Percentiles rank a stretch among this genome's conserved stretches.
Conservation (phyloP, 30 jellyfish, hydroid and myxozoan species). For the Aurelia aurita region DNA sequence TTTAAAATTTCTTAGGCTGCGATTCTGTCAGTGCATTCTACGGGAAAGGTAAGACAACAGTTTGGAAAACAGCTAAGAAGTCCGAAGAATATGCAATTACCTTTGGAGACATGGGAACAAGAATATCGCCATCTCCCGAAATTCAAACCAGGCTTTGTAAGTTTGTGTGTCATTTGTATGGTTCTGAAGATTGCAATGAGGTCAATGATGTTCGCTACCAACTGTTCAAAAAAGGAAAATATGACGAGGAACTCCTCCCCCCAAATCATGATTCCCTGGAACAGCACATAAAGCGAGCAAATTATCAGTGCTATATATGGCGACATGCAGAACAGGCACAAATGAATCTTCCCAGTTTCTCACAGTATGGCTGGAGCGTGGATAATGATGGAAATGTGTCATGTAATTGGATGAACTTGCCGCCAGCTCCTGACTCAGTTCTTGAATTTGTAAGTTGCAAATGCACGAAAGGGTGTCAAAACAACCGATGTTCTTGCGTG, state of each 20-base stretch:
- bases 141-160: not conserved
- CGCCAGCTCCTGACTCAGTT: constrained; percentile 68
- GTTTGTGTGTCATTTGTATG: constrained; percentile 61
- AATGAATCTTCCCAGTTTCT: constrained; percentile 34
- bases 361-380: constrained; percentile 57
- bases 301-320: constrained; percentile 72
- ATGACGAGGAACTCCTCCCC: constrained; percentile 73
- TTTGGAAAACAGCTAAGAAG: constrained; percentile 37
- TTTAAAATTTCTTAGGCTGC: constrained; percentile 59
- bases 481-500: constrained; percentile 65
- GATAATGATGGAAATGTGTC: constrained; percentile 27
- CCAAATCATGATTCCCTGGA: constrained; percentile 60
- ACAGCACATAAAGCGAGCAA: constrained; percentile 53
- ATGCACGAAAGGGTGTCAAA: constrained; percentile 67
- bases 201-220: constrained; percentile 30
- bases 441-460: constrained; percentile 51
- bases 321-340: constrained; percentile 57
- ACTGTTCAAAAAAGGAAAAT: constrained; percentile 57
- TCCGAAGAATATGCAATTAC: constrained; percentile 23
- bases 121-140: constrained; percentile 22
- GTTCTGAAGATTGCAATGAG: constrained; percentile 27
- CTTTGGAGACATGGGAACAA: constrained; percentile 25
- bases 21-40: constrained; percentile 57
- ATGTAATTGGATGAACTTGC: constrained; percentile 38
- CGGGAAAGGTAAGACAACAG: constrained; percentile 39